Conservation (phyloP, 2,113 vertebrate genomes). For the Phrynosoma platyrhinos region DNA sequence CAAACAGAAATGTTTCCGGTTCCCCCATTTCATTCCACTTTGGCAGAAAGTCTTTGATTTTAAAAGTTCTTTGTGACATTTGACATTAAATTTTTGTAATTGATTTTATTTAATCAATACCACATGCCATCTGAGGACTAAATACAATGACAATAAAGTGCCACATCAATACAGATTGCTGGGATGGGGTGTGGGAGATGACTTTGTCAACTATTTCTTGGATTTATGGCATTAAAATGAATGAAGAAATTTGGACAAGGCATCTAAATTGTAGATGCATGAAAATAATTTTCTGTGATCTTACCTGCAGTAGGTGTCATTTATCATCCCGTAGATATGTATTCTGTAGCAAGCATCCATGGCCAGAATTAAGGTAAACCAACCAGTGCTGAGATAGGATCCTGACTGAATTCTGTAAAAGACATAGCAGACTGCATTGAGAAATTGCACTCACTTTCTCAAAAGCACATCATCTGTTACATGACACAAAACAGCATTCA, state of each 20-base stretch:
- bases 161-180: conserved; percentile 64
- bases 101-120: conserved; percentile 72
- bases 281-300: conserved; percentile 79
- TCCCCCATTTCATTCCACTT: conserved; percentile 52
- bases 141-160: conserved; percentile 69
- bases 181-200: conserved; percentile 38
- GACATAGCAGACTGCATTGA: conserved; percentile 71
- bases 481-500: conserved; percentile 72
- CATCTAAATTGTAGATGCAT: conserved; percentile 73
- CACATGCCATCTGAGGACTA: conserved; percentile 57
- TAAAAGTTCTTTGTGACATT: conserved; percentile 61
- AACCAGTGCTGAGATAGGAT: conserved; percentile 97
- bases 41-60: conserved; percentile 57
- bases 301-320: conserved; percentile 99
- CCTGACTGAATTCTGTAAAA: conserved; percentile 94
- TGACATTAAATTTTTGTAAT: conserved; percentile 64
- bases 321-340: conserved; percentile 98
- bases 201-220: conserved; percentile 65
- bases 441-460: conserved; percentile 70
- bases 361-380: conserved; percentile 98
- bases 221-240: conserved; percentile 78
- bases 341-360: conserved; percentile 99
- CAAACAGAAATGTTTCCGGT: conserved; percentile 45
- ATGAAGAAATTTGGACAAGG: conserved; percentile 79
- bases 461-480: conserved; percentile 77